phyloP scores from a whole-genome alignment of 1,140 invertebrate genomes.

The Paraescarpia echinospica region DNA sequence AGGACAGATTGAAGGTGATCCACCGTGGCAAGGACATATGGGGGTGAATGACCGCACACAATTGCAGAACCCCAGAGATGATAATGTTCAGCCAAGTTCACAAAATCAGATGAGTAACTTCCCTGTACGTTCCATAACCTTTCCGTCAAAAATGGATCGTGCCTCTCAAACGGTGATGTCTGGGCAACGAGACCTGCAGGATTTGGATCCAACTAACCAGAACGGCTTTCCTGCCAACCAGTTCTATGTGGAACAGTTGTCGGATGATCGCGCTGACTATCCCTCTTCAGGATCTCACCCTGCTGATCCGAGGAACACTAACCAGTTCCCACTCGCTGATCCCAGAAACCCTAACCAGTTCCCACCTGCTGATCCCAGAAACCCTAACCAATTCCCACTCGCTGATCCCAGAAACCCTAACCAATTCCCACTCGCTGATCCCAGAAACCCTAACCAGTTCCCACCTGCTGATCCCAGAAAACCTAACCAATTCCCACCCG shows the following conservation, averaged over 20 bases:
- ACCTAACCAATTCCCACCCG: neutral
- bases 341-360: neutral
- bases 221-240: neutral
- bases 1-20: neutral
- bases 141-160: neutral
- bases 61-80: neutral
- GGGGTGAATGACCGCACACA: neutral
- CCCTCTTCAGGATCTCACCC: neutral
- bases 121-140: neutral
- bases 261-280: neutral
- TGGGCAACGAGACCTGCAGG: neutral
- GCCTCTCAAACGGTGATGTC: neutral
- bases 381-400: neutral
- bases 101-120: conserved; percentile 6
- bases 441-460: neutral
- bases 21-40: neutral
- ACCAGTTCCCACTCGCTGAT: neutral
- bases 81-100: neutral
- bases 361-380: neutral
- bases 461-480: neutral
- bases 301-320: neutral
- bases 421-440: neutral
- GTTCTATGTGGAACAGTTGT: neutral
- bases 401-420: neutral
- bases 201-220: neutral